Evolutionary conservation across 2,113 vertebrate genomes (phyloP).

Genomic region (Pogona vitticeps): DNA sequence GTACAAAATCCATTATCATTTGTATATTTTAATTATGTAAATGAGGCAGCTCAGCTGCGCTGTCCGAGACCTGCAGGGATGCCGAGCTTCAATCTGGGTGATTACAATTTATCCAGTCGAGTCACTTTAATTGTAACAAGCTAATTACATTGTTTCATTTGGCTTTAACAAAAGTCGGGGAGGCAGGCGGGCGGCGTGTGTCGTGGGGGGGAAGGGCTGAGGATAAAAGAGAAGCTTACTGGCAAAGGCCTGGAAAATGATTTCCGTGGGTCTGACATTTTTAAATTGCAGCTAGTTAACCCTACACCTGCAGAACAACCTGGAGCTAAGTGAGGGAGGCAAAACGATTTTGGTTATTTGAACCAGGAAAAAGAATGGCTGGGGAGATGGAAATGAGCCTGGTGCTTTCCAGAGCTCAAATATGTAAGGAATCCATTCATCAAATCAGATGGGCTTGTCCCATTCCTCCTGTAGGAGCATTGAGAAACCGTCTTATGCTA

Average conservation of each 20-base stretch:
- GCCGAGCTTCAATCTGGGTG: slow-evolving; percentile 99
- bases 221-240: slow-evolving; percentile 79
- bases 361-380: not conserved
- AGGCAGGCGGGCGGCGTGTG: not conserved
- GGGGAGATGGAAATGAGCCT: not conserved
- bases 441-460: no score
- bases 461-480: no score
- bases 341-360: no score
- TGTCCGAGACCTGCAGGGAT: slow-evolving; percentile 97
- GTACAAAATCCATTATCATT: slow-evolving; percentile 99
- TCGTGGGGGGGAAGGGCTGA: not conserved
- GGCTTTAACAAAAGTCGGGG: slow-evolving; percentile 95
- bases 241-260: slow-evolving; percentile 69
- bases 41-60: slow-evolving; percentile 99
- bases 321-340: rapidly evolving
- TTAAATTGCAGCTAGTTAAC: not conserved
- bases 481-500: no score
- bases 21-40: slow-evolving; percentile 99
- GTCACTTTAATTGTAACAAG: slow-evolving; percentile 99
- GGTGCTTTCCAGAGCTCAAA: no score
- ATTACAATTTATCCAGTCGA: slow-evolving; percentile 99
- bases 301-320: slow-evolving; percentile 2
- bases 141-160: slow-evolving; percentile 99
- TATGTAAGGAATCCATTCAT: not conserved
- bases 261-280: not conserved